phyloP scores from a whole-genome alignment of 1,140 invertebrate genomes.

The Drosophila willistoni region DNA sequence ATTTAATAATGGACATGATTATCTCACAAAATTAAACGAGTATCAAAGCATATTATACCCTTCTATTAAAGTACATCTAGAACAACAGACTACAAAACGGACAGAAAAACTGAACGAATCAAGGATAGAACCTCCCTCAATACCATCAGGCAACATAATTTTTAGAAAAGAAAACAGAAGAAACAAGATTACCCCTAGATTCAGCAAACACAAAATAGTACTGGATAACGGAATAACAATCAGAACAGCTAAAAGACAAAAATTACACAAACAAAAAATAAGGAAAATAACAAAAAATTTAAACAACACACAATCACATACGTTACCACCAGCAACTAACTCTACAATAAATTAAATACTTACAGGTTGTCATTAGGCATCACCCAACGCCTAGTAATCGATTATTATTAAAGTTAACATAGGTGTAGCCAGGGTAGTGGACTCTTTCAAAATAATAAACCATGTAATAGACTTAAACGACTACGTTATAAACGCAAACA shows the following conservation, averaged over 20 bases:
- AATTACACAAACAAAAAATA: constrained; percentile 28
- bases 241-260: constrained; percentile 15
- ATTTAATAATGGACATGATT: constrained; percentile 27
- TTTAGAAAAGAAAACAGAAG: constrained; percentile 29
- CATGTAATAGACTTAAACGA: background rate
- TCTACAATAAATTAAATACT: no score
- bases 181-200: constrained; percentile 22
- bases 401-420: background rate
- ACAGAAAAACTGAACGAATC: constrained; percentile 9
- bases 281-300: background rate
- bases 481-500: background rate
- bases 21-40: constrained; percentile 27
- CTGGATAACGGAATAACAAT: constrained; percentile 12
- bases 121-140: background rate
- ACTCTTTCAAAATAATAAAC: background rate
- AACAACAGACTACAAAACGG: background rate
- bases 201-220: constrained; percentile 10
- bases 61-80: background rate
- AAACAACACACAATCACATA: background rate
- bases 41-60: constrained; percentile 17
- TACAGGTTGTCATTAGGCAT: no score
- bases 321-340: background rate
- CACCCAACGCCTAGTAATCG: no score
- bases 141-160: background rate
- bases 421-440: background rate